phyloP scores from a whole-genome alignment of 2,888 invertebrate species.

The Epirrhoe alternata region DNA sequence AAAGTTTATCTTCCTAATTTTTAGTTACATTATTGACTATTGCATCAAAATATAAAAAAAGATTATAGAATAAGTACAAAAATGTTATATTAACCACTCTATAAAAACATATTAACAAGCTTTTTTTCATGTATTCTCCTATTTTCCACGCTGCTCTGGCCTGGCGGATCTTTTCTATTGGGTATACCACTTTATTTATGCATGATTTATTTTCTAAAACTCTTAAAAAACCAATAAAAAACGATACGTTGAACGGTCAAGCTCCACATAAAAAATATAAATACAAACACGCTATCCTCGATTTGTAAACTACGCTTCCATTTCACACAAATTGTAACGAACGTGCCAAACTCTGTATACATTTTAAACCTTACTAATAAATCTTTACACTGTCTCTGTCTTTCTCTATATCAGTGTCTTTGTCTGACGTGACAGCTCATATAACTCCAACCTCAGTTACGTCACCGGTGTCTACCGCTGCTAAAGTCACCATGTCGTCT shows the following conservation, averaged over 20 bases:
- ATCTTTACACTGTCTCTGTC: constrained; percentile 52
- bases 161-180: constrained; percentile 80
- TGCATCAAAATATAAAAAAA: not conserved
- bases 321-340: constrained; percentile 65
- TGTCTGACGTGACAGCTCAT: constrained; percentile 83
- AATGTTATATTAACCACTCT: constrained; percentile 11
- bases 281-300: constrained; percentile 81
- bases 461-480: constrained; percentile 75
- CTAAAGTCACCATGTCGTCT: constrained; percentile 64
- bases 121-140: constrained; percentile 79
- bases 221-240: constrained; percentile 74
- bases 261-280: constrained; percentile 82
- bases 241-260: constrained; percentile 77
- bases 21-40: too few relatives aligned
- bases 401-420: constrained; percentile 69
- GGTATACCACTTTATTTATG: constrained; percentile 70
- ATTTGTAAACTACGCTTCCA: constrained; percentile 70
- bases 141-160: constrained; percentile 80
- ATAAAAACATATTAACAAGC: constrained; percentile 44
- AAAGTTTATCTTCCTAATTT: too few relatives aligned
- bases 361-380: constrained; percentile 60
- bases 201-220: constrained; percentile 62
- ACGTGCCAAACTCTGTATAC: constrained; percentile 68
- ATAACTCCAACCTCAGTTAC: constrained; percentile 80
- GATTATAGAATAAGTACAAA: not conserved